Evolutionary conservation across 2,888 invertebrate species (phyloP), one percentile per base, ranked within the genome.

Genomic region (Adelognathus sp.): DNA sequence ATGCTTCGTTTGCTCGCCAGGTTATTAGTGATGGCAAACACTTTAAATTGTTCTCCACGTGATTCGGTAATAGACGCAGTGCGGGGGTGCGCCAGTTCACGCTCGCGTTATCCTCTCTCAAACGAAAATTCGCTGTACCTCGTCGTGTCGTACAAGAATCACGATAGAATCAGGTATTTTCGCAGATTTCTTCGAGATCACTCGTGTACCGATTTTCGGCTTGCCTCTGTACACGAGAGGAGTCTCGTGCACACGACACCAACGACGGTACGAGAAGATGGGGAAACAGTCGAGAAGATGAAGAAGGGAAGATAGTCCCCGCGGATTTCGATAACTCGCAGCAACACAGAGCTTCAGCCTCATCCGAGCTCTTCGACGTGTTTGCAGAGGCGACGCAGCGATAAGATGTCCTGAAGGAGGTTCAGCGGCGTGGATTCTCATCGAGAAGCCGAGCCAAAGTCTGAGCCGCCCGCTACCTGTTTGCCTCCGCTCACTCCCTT

Each of bases 21-120:
- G 88, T 90, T 90, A 90, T 90, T 90, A 90, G 88, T 84, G 87
- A 88, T 87, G 87, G 90, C 90, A 90, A 90, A 90, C 90, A 89
- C 87, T 86, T 86, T 88, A 88, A 89, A 90, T 89, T 89, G 88
- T 90, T 87, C 80, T 76, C 64, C 63, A 54, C 76, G 76, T 69
- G 76, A 66, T 82, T 83, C 80, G 80, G 79, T 80, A 81, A 81
- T 82, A 77, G 79, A 76, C 80, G 54, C 3, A 24, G 39, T 36
- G 16, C 36, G n/a, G 66, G 33, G 24, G 33, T 24, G 14, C 29
- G 16, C 39, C 29, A 33, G 11, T 24, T 50, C 36, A 31, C 14
- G 7, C 39, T 50, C 50, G 21, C 50, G 24, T 50, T 24, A 50
- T 50, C 21, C 50, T 24, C 11, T 50, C 24, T 9, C 36, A 24